Evolutionary conservation across 2,888 invertebrate species (phyloP), one percentile per base, ranked within the genome.

Genomic region (Craniophora ligustri): DNA sequence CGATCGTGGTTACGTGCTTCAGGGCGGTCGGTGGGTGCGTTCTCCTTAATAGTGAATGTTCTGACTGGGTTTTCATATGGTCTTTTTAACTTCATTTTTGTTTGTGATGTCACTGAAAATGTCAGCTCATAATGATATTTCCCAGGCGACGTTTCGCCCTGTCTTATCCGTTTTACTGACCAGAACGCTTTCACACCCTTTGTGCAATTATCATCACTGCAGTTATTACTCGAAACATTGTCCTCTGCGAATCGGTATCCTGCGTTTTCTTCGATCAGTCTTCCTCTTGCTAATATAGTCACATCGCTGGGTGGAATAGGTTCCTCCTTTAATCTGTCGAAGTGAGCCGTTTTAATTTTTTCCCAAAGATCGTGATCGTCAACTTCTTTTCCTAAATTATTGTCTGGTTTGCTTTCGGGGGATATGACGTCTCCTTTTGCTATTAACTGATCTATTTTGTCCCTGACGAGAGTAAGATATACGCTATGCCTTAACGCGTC

Each of bases 111-210:
- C 2, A 96, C 94, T 3, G 95, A 95, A 75, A 95, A 96, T 75
- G 96, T 95, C 61, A 96, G 85, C 82, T 96, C 96, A 75, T 95
- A 96, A 67, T 91, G 88, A 65, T 92, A 90, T 67, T 92, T 94
- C 3, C 90, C 93, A 0, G 84, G 88, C 28, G 85, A 67, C 1
- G 76, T 91, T 86, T 78, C 93, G 49, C 95, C 92, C 80, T 96
- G 96, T 32, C 96, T 87, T 44, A 96, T 94, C 44, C 96, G 93
- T 83, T 95, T 95, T 3, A 96, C 95, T 0, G 95, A 95, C 96
- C 96, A 96, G 49, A 95, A 81, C 0, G 96, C 96, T 74, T 95
- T 90, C 3, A 95, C 90, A 26, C 89, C 89, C 58, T 94, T 91
- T 66, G 86, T 89, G 58, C 95, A 94, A 62, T 91, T 91, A 19